Percentiles rank a stretch among this genome's conserved stretches.
These are phyloP conservation scores for Mimas tiliae DNA, from an alignment of 2,888 invertebrate genomes.

Conservation along the genomic window DNA sequence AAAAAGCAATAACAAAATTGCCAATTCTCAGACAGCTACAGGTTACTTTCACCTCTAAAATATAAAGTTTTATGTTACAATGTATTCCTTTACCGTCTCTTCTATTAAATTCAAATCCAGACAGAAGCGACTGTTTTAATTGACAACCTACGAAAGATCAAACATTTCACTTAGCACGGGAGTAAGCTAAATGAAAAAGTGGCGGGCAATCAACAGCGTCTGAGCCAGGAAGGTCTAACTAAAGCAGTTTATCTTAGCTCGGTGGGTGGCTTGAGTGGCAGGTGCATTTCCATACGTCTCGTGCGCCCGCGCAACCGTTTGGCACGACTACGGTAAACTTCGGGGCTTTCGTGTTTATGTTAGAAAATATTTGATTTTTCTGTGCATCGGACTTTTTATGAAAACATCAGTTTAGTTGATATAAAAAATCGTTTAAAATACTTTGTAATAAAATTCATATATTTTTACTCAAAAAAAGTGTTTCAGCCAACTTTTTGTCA, in stretches of 20 bases:
- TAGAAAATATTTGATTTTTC: neutral
- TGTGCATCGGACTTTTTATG: neutral
- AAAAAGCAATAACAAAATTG: no score
- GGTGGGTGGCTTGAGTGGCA: constrained; percentile 46
- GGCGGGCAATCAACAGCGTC: constrained; percentile 35
- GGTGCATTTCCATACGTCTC: constrained; percentile 51
- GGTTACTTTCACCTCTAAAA: no score
- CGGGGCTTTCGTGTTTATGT: neutral
- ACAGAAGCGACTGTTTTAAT: neutral
- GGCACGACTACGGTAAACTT: constrained; percentile 31
- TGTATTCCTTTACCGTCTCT: neutral
- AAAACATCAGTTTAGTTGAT: neutral
- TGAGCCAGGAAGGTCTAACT: constrained; percentile 35
- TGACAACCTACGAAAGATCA: neutral
- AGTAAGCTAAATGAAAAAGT: constrained; percentile 15
- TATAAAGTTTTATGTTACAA: no score
- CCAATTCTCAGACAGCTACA: no score
- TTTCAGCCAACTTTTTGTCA: no score
- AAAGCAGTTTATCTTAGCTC: constrained; percentile 41
- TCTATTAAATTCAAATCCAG: neutral
- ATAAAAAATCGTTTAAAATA: no score
- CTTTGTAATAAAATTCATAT: no score
- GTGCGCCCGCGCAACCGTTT: constrained; percentile 37
- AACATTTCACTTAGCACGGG: constrained; percentile 1
- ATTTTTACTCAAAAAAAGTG: no score